Evolutionary conservation across 2,797 vertebrate genomes (phyloP).

Genomic region (Halcyon badia): DNA sequence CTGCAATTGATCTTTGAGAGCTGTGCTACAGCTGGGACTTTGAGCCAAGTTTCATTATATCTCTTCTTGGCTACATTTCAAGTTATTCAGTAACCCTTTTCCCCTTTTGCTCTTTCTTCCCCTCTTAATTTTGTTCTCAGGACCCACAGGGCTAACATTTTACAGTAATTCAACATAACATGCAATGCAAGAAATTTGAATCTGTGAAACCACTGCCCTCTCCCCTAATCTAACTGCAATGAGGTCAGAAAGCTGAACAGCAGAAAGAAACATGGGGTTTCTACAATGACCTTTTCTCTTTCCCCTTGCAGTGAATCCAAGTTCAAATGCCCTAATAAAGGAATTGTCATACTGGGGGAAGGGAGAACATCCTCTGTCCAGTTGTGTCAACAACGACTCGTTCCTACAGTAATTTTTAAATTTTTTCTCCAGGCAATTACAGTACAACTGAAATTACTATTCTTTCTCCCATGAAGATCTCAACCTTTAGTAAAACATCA

Average conservation of each 20-base stretch:
- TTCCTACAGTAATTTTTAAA: background rate
- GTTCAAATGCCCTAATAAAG: slow-evolving; percentile 17
- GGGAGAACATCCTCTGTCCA: background rate
- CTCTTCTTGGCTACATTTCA: slow-evolving; percentile 54
- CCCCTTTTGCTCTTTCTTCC: slow-evolving; percentile 23
- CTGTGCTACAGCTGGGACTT: background rate
- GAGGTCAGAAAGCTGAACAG: slow-evolving; percentile 36
- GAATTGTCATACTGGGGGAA: background rate
- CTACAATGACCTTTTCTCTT: background rate
- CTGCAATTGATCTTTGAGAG: slow-evolving; percentile 57
- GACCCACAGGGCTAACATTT: slow-evolving; percentile 40
- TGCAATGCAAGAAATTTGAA: slow-evolving; percentile 2
- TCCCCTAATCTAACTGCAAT: background rate
- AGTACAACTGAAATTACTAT: background rate
- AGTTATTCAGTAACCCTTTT: slow-evolving; percentile 8
- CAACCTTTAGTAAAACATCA: background rate
- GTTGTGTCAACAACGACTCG: background rate
- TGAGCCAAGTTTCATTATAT: slow-evolving; percentile 50
- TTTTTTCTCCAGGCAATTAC: background rate
- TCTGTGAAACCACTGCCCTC: slow-evolving; percentile 38
- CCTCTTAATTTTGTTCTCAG: slow-evolving; percentile 60
- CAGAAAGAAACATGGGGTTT: background rate
- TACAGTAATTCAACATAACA: slow-evolving; percentile 31
- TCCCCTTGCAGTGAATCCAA: background rate
- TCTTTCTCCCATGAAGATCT: background rate